Conservation (phyloP, 2,797 vertebrate species). For the Scomberomorus guttatus region DNA sequence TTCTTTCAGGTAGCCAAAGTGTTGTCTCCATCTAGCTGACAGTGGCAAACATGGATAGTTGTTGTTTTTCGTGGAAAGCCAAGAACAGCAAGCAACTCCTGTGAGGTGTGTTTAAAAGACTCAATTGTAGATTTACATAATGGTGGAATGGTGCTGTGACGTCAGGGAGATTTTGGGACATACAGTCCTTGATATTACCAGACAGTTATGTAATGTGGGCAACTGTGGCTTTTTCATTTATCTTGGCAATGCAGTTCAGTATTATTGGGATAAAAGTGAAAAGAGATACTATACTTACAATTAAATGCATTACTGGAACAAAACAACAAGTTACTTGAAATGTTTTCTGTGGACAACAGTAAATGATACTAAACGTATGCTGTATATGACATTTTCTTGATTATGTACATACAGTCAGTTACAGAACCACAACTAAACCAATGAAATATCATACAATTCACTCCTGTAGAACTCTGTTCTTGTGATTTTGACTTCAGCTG, state of each 20-base stretch:
- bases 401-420: neutral
- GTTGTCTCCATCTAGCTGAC: neutral
- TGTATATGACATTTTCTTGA: neutral
- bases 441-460: neutral
- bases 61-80: neutral
- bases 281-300: conserved; percentile 26
- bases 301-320: conserved; percentile 4
- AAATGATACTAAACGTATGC: neutral
- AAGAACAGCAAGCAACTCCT: conserved; percentile 22
- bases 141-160: conserved; percentile 5
- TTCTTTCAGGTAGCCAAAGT: neutral
- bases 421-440: neutral
- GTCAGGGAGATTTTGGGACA: conserved; percentile 7
- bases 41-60: neutral
- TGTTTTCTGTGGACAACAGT: neutral
- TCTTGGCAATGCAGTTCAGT: conserved; percentile 31
- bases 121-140: conserved; percentile 11
- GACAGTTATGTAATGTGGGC: conserved; percentile 35
- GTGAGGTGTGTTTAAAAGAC: conserved; percentile 12
- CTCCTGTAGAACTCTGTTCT: neutral
- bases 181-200: neutral
- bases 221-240: conserved; percentile 21
- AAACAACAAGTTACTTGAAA: neutral
- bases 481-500: conserved; percentile 25
- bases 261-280: conserved; percentile 31